Conservation (phyloP, 2,113 vertebrate genomes). For the Cephalopterus ornatus region DNA sequence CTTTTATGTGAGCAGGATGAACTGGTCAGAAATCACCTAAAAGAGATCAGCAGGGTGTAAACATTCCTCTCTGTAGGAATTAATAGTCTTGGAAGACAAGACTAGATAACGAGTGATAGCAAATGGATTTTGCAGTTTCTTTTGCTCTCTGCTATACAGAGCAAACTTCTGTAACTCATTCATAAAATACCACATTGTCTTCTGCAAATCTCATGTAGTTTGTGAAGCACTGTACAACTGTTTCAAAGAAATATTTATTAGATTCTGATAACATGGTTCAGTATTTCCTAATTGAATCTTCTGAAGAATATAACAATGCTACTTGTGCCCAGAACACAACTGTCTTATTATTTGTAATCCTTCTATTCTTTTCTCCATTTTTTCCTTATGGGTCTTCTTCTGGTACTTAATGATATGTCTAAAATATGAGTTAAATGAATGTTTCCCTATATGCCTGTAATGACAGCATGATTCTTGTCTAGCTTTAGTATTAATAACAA, state of each 20-base stretch:
- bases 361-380: not conserved
- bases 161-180: not conserved
- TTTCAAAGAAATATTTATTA: conserved; percentile 1
- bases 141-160: not conserved
- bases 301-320: not conserved
- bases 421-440: not conserved
- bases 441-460: not conserved
- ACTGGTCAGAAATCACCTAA: not conserved
- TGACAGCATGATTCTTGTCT: not conserved
- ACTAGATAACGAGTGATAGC: not conserved
- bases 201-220: not conserved
- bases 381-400: not conserved
- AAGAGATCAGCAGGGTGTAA: not conserved
- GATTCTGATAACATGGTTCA: not conserved
- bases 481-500: not conserved
- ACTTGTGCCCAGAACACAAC: not conserved
- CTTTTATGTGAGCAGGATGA: not conserved
- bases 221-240: not conserved
- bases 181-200: not conserved
- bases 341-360: not conserved
- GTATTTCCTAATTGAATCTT: not conserved
- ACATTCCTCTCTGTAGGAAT: not conserved
- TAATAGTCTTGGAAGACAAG: not conserved
- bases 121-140: not conserved
- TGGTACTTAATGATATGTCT: not conserved